phyloP scores from a whole-genome alignment of 1,140 invertebrate genomes.

The Apolygus lucorum region DNA sequence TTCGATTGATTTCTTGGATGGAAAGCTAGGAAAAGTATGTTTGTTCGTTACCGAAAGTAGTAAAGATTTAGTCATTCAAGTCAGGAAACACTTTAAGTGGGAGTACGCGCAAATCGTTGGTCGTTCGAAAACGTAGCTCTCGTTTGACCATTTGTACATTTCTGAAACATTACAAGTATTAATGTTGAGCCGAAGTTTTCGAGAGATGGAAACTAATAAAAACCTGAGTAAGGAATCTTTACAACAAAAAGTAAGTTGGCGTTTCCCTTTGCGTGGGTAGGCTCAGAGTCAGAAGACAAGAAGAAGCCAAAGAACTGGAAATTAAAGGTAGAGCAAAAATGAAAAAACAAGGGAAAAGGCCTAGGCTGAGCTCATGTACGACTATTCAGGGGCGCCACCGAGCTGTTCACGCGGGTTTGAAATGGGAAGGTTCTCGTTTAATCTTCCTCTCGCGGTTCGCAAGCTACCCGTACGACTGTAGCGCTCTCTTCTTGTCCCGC shows the following conservation, averaged over 20 bases:
- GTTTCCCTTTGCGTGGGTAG: neutral
- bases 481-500: neutral
- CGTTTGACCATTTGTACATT: no score
- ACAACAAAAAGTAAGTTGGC: neutral
- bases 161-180: no score
- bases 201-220: neutral
- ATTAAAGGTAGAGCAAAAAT: neutral
- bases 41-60: no score
- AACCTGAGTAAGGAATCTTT: neutral
- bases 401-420: neutral
- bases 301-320: neutral
- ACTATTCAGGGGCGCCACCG: neutral
- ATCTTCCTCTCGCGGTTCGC: conserved; percentile 4
- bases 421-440: neutral
- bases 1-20: no score
- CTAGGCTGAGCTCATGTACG: no score
- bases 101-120: no score
- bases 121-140: no score
- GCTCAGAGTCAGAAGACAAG: neutral
- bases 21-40: no score
- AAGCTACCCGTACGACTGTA: neutral
- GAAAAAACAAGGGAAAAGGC: no score
- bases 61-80: no score
- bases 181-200: no score
- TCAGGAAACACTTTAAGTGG: no score